Conservation (phyloP, 2,797 vertebrate genomes). For the Myioborus miniatus region DNA sequence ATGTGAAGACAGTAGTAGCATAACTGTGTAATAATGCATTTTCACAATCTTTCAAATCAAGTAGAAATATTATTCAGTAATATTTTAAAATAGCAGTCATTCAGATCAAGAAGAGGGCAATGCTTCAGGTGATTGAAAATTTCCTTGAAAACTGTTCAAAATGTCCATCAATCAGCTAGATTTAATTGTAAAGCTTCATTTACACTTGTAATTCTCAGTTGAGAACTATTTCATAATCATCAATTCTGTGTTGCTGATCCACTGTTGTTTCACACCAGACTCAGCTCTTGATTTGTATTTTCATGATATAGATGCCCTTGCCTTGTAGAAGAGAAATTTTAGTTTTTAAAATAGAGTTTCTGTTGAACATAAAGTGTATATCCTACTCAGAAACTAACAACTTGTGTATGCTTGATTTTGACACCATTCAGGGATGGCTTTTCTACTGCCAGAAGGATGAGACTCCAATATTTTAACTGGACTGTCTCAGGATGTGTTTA, state of each 20-base stretch:
- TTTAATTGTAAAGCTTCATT: background rate
- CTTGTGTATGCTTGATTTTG: background rate
- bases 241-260: background rate
- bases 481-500: background rate
- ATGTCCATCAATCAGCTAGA: background rate
- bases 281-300: background rate
- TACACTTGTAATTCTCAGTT: background rate
- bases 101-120: background rate
- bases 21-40: background rate
- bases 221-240: background rate
- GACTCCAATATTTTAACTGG: background rate
- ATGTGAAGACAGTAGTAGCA: background rate
- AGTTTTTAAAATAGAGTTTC: background rate
- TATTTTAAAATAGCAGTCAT: background rate
- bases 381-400: background rate
- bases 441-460: background rate
- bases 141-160: background rate
- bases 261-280: background rate
- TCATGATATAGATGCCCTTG: background rate
- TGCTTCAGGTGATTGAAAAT: background rate
- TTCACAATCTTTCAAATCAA: background rate
- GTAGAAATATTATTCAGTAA: background rate
- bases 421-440: background rate
- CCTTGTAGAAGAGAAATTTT: background rate
- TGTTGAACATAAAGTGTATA: background rate